Evolutionary conservation across 1,140 invertebrate species (phyloP).

Genomic region (Heterodera carotae): DNA sequence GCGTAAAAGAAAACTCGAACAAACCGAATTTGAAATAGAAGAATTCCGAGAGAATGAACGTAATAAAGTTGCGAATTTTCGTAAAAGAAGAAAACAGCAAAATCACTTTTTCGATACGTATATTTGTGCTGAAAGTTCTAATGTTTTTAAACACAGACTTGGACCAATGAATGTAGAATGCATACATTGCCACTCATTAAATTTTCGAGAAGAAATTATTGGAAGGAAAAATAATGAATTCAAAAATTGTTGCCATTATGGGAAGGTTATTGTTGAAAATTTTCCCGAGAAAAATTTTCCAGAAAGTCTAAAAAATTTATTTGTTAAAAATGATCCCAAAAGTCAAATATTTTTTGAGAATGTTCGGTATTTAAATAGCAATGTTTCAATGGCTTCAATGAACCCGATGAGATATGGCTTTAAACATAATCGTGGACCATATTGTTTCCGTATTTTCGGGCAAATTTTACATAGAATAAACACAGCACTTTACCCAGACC

Average conservation of each 20-base stretch:
- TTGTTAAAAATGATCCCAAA: slow-evolving; percentile 9
- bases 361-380: slow-evolving; percentile 10
- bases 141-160: slow-evolving; percentile 2
- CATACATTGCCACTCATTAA: neutral
- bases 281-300: slow-evolving; percentile 12
- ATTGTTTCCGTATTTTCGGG: slow-evolving; percentile 35
- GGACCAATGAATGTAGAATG: slow-evolving; percentile 19
- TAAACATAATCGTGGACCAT: no score
- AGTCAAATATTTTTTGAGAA: neutral
- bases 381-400: slow-evolving; percentile 13
- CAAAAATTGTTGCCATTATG: slow-evolving; percentile 14
- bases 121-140: neutral
- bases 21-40: no score
- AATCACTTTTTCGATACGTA: no score
- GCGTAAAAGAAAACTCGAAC: no score
- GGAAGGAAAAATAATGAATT: neutral
- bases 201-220: slow-evolving; percentile 2
- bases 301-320: slow-evolving; percentile 2
- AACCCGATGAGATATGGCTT: slow-evolving; percentile 15
- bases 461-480: slow-evolving; percentile 42
- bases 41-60: no score
- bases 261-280: neutral
- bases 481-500: slow-evolving; percentile 38
- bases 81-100: no score
- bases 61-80: no score